Conservation (phyloP, 2,113 vertebrate species). For the Telmatochromis bifrenatus region DNA sequence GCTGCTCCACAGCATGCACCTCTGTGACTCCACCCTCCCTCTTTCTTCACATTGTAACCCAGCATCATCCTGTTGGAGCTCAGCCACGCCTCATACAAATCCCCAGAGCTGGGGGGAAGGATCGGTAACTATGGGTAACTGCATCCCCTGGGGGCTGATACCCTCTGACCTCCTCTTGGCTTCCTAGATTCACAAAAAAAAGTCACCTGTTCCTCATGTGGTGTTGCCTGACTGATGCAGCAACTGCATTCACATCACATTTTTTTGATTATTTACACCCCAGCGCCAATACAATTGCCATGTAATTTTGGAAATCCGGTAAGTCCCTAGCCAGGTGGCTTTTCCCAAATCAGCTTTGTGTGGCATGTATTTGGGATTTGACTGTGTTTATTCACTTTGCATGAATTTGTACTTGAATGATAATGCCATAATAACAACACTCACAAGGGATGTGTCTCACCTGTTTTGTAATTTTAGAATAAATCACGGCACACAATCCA, state of each 20-base stretch:
- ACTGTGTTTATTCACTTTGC: constrained; percentile 37
- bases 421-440: background rate
- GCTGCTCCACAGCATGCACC: constrained; percentile 37
- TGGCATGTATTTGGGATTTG: constrained; percentile 11
- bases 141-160: constrained; percentile 53
- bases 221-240: background rate
- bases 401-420: constrained; percentile 48
- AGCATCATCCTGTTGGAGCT: constrained; percentile 26
- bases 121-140: constrained; percentile 65
- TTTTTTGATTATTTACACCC: background rate
- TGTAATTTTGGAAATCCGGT: background rate
- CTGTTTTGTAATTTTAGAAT: background rate
- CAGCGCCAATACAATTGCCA: background rate
- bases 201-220: background rate
- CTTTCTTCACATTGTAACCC: constrained; percentile 22
- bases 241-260: background rate
- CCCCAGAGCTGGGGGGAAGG: constrained; percentile 4
- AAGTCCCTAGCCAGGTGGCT: background rate
- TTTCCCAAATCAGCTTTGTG: constrained; percentile 20
- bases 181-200: background rate
- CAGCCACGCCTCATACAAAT: constrained; percentile 22
- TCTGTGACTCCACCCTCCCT: constrained; percentile 33
- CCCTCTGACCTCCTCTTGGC: constrained; percentile 54
- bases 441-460: background rate
- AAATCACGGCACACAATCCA: background rate